A percentile compares a stretch with the other conserved stretches of the same genome.
Evolutionary conservation across 2,888 invertebrate species (phyloP).

Genomic region (Aelia acuminata): DNA sequence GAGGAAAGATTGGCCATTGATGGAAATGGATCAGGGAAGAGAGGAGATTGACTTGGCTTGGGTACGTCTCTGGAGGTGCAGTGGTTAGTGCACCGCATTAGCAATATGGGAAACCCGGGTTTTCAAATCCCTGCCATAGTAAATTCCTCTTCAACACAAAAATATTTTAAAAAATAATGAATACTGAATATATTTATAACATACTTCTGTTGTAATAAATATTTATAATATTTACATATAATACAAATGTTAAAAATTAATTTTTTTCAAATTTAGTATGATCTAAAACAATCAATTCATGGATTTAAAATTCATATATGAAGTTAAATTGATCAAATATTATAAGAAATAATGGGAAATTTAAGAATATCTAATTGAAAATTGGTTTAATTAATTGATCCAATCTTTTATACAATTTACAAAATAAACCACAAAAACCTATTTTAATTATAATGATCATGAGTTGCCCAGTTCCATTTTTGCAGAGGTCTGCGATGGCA

Average conservation of each 20-base stretch:
- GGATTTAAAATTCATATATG: not conserved
- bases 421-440: not conserved
- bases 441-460: constrained; percentile 19
- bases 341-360: not conserved
- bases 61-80: too few species aligned
- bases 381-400: not conserved
- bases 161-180: too few species aligned
- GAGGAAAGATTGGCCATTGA: too few species aligned
- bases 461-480: constrained; percentile 54
- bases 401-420: not conserved
- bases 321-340: not conserved
- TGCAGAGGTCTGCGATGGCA: constrained; percentile 72
- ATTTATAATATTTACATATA: not conserved
- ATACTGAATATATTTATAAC: not conserved
- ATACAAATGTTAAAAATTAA: not conserved
- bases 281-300: too few species aligned
- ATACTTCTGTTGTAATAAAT: not conserved
- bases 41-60: too few species aligned
- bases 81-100: too few species aligned
- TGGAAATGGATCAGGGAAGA: too few species aligned
- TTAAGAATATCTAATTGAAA: not conserved
- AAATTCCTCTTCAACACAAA: too few species aligned
- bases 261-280: not conserved
- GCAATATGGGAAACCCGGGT: too few species aligned
- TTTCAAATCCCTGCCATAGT: too few species aligned